Conservation (phyloP, 1,140 invertebrate genomes). For the Scylla paramamosain region DNA sequence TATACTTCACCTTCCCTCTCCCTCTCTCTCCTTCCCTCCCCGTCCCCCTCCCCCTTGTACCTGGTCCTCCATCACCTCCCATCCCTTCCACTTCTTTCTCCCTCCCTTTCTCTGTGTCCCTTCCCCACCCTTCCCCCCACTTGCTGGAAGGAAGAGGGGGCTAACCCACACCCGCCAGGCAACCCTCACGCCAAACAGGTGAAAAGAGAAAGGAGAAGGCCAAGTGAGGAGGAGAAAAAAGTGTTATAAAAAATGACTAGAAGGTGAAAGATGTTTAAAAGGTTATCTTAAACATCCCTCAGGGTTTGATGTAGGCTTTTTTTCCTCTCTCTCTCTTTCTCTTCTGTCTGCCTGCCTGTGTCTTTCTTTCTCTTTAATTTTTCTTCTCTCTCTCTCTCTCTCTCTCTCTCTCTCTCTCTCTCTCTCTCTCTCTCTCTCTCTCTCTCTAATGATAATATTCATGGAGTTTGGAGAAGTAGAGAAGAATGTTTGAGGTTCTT, state of each 20-base stretch:
- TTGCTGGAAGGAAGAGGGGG: no score
- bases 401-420: background rate
- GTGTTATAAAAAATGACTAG: no score
- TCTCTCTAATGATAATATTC: no score
- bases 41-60: background rate
- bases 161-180: no score
- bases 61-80: background rate
- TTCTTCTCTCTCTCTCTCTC: background rate
- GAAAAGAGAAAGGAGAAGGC: no score
- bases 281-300: no score
- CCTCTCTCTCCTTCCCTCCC: background rate
- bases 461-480: no score
- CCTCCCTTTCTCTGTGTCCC: constrained; percentile 6
- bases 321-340: constrained; percentile 29
- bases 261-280: no score
- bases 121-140: background rate
- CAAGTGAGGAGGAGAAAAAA: no score
- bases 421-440: background rate
- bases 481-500: no score
- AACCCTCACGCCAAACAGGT: no score
- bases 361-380: background rate
- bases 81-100: background rate
- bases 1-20: constrained; percentile 25
- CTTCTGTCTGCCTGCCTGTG: background rate
- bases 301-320: background rate